Percentiles rank a stretch among this genome's conserved stretches.
Evolutionary conservation across 2,888 invertebrate species (phyloP).

Genomic region (Tetheella fluctuosa): DNA sequence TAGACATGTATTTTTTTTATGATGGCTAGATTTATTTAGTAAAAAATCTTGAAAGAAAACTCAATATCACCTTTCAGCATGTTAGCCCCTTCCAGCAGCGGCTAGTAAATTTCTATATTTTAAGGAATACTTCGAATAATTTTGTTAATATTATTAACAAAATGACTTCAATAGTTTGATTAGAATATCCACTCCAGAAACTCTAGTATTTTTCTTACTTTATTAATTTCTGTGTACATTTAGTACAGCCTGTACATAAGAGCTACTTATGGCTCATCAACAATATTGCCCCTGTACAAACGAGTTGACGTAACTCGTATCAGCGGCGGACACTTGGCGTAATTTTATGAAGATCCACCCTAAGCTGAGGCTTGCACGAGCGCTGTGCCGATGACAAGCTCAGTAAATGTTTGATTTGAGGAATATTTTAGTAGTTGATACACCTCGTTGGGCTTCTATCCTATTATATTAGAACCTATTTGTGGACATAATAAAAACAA

Average conservation of each 20-base stretch:
- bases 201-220: too few relatives aligned
- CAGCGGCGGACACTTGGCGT: slow-evolving; percentile 55
- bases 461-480: too few relatives aligned
- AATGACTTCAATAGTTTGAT: too few relatives aligned
- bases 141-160: too few relatives aligned
- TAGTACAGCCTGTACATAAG: slow-evolving; percentile 26
- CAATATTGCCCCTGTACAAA: slow-evolving; percentile 55
- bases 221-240: neutral
- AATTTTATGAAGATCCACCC: slow-evolving; percentile 64
- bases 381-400: slow-evolving; percentile 1
- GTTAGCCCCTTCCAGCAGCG: too few relatives aligned
- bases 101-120: too few relatives aligned
- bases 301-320: slow-evolving; percentile 59
- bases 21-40: neutral
- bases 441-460: neutral
- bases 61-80: too few relatives aligned
- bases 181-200: too few relatives aligned
- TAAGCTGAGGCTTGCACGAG: slow-evolving; percentile 19
- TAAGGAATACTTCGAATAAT: too few relatives aligned
- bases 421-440: neutral
- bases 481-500: too few relatives aligned
- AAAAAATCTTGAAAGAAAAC: too few relatives aligned
- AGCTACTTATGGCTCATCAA: slow-evolving; percentile 48
- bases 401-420: neutral
- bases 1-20: neutral